Conservation (phyloP, 2,888 invertebrate species). For the Apeira syringaria region DNA sequence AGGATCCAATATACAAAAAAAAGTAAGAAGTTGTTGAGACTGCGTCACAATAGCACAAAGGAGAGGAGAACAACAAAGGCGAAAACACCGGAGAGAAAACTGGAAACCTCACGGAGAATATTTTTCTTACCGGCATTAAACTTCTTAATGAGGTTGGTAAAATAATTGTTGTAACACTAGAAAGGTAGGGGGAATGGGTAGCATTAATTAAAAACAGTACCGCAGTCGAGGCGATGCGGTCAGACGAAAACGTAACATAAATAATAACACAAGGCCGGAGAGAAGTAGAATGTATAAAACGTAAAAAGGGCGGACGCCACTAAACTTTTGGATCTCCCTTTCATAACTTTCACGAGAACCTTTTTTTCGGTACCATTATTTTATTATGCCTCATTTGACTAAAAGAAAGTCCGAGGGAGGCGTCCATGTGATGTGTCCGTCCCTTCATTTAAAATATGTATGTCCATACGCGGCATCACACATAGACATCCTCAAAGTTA, state of each 20-base stretch:
- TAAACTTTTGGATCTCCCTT: constrained; percentile 74
- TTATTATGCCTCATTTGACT: constrained; percentile 79
- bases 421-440: constrained; percentile 62
- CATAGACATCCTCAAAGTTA: constrained; percentile 55
- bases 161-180: constrained; percentile 80
- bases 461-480: constrained; percentile 52
- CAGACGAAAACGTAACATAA: constrained; percentile 72
- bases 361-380: constrained; percentile 74
- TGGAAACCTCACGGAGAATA: constrained; percentile 57
- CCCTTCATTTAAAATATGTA: constrained; percentile 75
- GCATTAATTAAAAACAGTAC: constrained; percentile 77
- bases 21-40: constrained; percentile 52
- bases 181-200: constrained; percentile 65
- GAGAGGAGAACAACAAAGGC: constrained; percentile 42
- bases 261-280: constrained; percentile 69
- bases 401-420: constrained; percentile 72
- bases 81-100: constrained; percentile 48
- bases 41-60: constrained; percentile 59
- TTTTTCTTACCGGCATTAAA: constrained; percentile 68
- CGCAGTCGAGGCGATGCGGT: constrained; percentile 63
- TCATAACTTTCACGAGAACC: constrained; percentile 75
- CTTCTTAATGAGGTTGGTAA: constrained; percentile 75
- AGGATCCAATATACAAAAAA: constrained; percentile 52
- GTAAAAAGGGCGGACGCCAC: constrained; percentile 61
- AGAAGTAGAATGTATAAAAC: constrained; percentile 66